Evolutionary conservation across 2,113 vertebrate species (phyloP).

Genomic region (Sterna hirundo): DNA sequence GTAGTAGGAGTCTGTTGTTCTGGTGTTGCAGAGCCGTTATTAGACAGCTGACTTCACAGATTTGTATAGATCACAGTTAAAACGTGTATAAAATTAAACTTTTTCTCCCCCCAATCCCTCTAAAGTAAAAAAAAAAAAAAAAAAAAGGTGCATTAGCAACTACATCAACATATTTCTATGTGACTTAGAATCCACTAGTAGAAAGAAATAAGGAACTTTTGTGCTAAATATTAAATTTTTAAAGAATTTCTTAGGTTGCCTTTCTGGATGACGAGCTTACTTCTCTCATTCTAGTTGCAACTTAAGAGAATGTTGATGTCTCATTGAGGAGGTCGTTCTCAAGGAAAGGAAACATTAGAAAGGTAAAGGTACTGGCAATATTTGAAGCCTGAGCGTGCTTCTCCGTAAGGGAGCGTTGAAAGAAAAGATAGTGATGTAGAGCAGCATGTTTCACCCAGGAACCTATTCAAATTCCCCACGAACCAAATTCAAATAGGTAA

Average conservation of each 20-base stretch:
- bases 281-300: not conserved
- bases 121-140: not conserved
- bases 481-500: no score
- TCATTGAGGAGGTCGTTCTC: not conserved
- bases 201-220: not conserved
- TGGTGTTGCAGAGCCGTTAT: not conserved
- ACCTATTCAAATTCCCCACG: no score
- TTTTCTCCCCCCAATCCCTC: not conserved
- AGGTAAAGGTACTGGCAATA: not conserved
- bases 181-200: not conserved
- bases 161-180: not conserved
- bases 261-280: not conserved
- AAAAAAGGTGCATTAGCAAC: not conserved
- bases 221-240: not conserved
- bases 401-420: fast-evolving
- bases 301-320: not conserved
- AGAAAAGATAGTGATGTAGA: not conserved
- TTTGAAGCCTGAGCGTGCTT: not conserved
- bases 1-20: not conserved
- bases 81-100: not conserved
- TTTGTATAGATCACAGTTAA: not conserved
- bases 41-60: not conserved
- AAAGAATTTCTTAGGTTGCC: not conserved
- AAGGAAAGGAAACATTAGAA: not conserved
- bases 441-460: not conserved